A percentile compares a stretch with the other conserved stretches of the same genome.
These are phyloP conservation scores for Cranoglanis bouderius DNA, from an alignment of 2,113 vertebrate genomes.

Conservation along the genomic window DNA sequence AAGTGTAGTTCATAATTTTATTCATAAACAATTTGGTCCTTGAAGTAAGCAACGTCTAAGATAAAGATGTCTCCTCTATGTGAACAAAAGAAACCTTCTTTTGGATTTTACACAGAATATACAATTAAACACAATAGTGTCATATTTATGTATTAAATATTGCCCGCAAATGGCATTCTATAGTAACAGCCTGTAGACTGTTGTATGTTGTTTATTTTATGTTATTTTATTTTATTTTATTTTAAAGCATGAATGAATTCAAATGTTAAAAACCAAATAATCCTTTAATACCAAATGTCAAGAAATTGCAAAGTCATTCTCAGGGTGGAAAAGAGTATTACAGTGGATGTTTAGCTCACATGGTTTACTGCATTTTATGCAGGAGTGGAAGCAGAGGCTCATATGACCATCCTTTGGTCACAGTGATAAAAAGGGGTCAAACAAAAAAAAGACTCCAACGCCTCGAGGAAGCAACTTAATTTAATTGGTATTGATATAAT, in stretches of 20 bases:
- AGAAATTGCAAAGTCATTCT: neutral
- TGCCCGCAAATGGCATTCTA: neutral
- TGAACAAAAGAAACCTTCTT: neutral
- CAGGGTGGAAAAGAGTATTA: neutral
- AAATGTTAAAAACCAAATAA: neutral
- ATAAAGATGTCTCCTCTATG: neutral
- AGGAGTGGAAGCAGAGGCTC: neutral
- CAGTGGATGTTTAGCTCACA: neutral
- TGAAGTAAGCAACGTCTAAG: neutral
- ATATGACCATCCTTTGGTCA: neutral
- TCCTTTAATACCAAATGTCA: neutral
- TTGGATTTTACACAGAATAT: neutral
- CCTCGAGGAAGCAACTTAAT: neutral
- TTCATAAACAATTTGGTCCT: neutral
- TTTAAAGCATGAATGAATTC: neutral
- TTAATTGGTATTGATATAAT: too few species aligned
- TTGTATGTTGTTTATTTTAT: neutral
- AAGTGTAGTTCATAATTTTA: neutral
- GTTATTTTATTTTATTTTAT: neutral
- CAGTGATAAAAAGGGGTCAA: neutral
- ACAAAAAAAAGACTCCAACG: neutral
- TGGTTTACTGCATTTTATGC: neutral
- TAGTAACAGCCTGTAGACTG: neutral
- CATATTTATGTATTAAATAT: neutral
- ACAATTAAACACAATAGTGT: neutral